Percentiles rank a stretch among this genome's conserved stretches.
These are phyloP conservation scores for Heliocidaris erythrogramma DNA, from an alignment of 35 echinoderm and acorn worm species.

Conservation along the genomic window DNA sequence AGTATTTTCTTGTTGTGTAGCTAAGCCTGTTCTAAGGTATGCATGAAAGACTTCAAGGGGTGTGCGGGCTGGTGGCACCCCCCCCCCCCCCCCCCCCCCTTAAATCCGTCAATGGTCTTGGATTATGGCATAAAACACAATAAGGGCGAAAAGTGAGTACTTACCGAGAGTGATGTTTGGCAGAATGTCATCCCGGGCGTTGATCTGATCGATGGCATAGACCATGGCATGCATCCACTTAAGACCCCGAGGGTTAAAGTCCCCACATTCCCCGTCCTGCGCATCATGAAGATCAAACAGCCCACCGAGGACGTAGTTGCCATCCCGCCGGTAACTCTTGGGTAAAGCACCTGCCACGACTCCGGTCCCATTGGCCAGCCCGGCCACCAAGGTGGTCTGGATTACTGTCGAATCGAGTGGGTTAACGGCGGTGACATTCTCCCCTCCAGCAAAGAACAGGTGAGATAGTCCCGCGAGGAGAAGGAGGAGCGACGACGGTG, in stretches of 20 bases:
- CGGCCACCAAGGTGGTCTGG: neutral
- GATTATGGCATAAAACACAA: no score
- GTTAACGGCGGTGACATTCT: neutral
- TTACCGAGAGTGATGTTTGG: slow-evolving; percentile 83
- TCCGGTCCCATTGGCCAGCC: neutral
- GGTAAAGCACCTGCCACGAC: neutral
- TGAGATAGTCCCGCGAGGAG: neutral
- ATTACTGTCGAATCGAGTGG: neutral
- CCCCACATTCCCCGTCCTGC: slow-evolving; percentile 39
- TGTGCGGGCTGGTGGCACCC: no score
- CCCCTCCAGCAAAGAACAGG: neutral
- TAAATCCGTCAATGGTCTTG: no score
- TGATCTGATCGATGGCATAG: slow-evolving; percentile 74
- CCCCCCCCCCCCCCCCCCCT: no score
- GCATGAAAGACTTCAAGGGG: no score
- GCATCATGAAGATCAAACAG: slow-evolving; percentile 75
- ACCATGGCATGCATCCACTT: slow-evolving; percentile 92
- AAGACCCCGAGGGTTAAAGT: slow-evolving; percentile 61
- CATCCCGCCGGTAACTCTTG: slow-evolving; percentile 50
- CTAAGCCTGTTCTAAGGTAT: no score
- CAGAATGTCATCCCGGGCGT: slow-evolving; percentile 67
- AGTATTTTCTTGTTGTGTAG: no score
- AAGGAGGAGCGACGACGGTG: neutral
- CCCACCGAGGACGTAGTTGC: slow-evolving; percentile 66
- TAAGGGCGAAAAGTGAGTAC: slow-evolving; percentile 15